Percentiles rank a stretch among this genome's conserved stretches.
Conservation (phyloP, 2,888 invertebrate genomes). For the Isotomurus palustris region DNA sequence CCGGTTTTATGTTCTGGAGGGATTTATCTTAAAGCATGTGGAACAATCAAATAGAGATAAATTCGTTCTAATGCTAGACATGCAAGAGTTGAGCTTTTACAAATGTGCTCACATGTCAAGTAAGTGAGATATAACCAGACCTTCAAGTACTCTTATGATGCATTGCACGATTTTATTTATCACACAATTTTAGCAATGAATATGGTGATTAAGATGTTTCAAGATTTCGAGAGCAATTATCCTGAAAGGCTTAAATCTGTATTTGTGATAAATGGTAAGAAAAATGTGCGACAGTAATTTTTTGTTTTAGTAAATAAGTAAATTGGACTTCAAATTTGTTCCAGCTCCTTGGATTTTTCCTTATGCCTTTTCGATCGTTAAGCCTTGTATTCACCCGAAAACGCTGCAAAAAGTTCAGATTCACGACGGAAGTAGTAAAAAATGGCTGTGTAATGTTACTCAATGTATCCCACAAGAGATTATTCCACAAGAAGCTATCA, state of each 20-base stretch:
- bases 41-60: neutral
- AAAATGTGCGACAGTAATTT: neutral
- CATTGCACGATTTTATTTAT: neutral
- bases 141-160: neutral
- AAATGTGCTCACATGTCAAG: neutral
- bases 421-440: neutral
- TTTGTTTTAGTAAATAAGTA: neutral
- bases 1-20: constrained; percentile 1
- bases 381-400: neutral
- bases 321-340: neutral
- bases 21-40: neutral
- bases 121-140: neutral
- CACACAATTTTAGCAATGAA: constrained; percentile 2
- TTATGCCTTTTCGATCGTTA: constrained; percentile 4
- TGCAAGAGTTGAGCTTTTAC: neutral
- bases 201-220: neutral
- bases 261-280: constrained; percentile 2
- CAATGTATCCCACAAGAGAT: neutral
- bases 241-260: neutral
- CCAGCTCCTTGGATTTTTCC: constrained; percentile 7
- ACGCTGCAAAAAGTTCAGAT: neutral
- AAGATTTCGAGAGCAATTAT: constrained; percentile 2
- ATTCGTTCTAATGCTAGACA: constrained; percentile 1
- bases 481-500: neutral
- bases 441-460: neutral